Evolutionary conservation across 2,888 invertebrate genomes (phyloP).

Genomic region (Drosophila kanekoi): DNA sequence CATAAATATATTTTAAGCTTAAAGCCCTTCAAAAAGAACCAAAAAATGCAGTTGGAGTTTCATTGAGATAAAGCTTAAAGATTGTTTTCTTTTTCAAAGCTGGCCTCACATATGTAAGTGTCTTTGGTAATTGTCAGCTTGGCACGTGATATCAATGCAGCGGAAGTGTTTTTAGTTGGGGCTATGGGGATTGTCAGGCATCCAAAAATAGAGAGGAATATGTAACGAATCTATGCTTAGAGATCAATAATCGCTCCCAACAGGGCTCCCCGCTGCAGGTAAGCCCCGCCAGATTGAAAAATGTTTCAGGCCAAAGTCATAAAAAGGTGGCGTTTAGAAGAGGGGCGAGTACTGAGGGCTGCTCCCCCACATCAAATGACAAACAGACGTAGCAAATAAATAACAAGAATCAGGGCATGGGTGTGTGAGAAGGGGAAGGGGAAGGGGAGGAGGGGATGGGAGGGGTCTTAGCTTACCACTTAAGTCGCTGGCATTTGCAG

Average conservation of each 20-base stretch:
- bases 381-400: conserved; percentile 79
- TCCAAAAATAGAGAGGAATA: conserved; percentile 65
- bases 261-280: conserved; percentile 37
- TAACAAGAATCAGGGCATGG: conserved; percentile 47
- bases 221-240: conserved; percentile 67
- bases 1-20: too few relatives aligned
- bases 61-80: neutral
- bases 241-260: conserved; percentile 72
- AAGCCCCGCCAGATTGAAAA: conserved; percentile 56
- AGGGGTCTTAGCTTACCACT: conserved; percentile 58
- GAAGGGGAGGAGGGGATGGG: neutral
- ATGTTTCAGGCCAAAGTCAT: conserved; percentile 58
- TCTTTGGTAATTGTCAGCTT: conserved; percentile 39
- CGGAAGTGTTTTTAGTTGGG: conserved; percentile 61
- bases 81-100: neutral
- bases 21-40: too few relatives aligned
- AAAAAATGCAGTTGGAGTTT: neutral
- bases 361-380: conserved; percentile 59
- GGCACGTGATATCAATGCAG: conserved; percentile 69
- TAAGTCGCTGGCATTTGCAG: conserved; percentile 53
- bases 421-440: neutral
- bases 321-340: conserved; percentile 38
- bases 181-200: neutral
- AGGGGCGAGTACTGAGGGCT: neutral
- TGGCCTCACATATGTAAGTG: neutral